These are phyloP conservation scores for Chrysocyon brachyurus DNA, from an alignment of 2,797 vertebrate species.

Conservation along the genomic window DNA sequence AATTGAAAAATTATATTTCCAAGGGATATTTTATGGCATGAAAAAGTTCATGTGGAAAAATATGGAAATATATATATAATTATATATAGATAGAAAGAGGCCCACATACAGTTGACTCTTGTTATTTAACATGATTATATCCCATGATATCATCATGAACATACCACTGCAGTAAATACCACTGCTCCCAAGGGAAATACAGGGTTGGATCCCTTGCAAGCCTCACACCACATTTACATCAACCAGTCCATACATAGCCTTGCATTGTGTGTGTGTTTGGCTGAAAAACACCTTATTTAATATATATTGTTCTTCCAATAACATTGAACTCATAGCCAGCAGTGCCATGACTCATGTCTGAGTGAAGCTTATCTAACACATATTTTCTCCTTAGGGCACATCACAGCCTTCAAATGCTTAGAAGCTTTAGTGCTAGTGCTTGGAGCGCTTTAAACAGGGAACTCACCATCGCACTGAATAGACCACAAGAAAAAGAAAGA, in stretches of 20 bases:
- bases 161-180: neutral
- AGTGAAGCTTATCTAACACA: fast-evolving
- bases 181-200: neutral
- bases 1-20: neutral
- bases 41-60: neutral
- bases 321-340: neutral
- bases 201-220: neutral
- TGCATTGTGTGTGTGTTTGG: neutral
- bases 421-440: neutral
- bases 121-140: too few species aligned
- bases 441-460: neutral
- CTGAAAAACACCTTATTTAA: neutral
- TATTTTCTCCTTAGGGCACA: neutral
- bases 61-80: neutral
- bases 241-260: neutral
- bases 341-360: too few species aligned
- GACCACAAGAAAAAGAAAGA: neutral
- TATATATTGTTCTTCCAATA: neutral
- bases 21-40: neutral
- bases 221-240: neutral
- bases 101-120: neutral
- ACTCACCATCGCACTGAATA: neutral
- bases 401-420: neutral
- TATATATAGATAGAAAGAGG: neutral
- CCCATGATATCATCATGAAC: neutral